Conservation (phyloP, 2,888 invertebrate genomes). For the Pristionchus exspectatus region DNA sequence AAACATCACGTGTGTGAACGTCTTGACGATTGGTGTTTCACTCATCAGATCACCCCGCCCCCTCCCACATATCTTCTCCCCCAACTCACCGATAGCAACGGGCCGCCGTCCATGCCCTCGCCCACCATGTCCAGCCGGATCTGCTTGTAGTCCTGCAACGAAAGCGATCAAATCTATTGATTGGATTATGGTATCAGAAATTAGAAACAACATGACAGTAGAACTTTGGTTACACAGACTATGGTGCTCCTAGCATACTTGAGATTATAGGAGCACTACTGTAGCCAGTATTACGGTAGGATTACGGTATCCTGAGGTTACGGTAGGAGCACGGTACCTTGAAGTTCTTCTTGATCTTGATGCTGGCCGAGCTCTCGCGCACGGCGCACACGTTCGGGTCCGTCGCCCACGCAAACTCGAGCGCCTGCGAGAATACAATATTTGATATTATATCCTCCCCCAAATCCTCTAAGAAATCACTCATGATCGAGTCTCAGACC, state of each 20-base stretch:
- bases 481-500: too few relatives aligned
- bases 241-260: too few relatives aligned
- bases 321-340: slow-evolving; percentile 82
- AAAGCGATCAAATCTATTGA: neutral
- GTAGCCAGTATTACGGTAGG: neutral
- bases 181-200: too few relatives aligned
- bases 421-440: slow-evolving; percentile 78
- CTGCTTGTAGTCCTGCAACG: slow-evolving; percentile 66
- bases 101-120: slow-evolving; percentile 89
- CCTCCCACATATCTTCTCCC: neutral
- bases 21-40: too few relatives aligned
- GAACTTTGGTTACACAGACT: too few relatives aligned
- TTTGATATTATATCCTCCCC: neutral
- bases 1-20: too few relatives aligned
- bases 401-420: slow-evolving; percentile 98
- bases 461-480: too few relatives aligned
- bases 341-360: slow-evolving; percentile 97
- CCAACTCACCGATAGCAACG: slow-evolving; percentile 83
- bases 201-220: too few relatives aligned
- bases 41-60: slow-evolving; percentile 78
- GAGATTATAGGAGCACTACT: too few relatives aligned
- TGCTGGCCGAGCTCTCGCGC: slow-evolving; percentile 90
- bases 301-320: neutral
- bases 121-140: slow-evolving; percentile 95
- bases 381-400: slow-evolving; percentile 91